Evolutionary conservation across 2,888 invertebrate species (phyloP).

Genomic region (Cephonodes hylas): DNA sequence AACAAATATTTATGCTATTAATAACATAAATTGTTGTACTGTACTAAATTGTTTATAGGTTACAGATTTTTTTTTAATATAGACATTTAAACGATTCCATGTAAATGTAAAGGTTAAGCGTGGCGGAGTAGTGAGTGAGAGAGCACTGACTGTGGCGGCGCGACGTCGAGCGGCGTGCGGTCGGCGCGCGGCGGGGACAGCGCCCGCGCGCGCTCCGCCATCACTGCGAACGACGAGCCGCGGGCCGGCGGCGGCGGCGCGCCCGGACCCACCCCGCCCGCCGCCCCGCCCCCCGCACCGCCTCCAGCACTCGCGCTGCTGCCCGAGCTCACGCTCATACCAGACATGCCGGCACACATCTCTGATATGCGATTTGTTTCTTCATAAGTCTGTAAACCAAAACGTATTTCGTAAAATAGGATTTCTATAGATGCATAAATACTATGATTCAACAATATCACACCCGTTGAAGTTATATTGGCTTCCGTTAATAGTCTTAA

Average conservation of each 20-base stretch:
- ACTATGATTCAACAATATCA: too few relatives aligned
- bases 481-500: too few relatives aligned
- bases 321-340: slow-evolving; percentile 28
- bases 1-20: background rate
- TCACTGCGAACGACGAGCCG: slow-evolving; percentile 92
- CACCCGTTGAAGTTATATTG: too few relatives aligned
- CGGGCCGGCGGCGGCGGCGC: slow-evolving; percentile 92
- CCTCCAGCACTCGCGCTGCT: slow-evolving; percentile 84
- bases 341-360: slow-evolving; percentile 30
- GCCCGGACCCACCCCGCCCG: slow-evolving; percentile 19
- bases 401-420: too few relatives aligned
- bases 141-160: slow-evolving; percentile 51
- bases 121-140: slow-evolving; percentile 32
- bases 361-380: slow-evolving; percentile 39
- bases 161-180: slow-evolving; percentile 33
- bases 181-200: slow-evolving; percentile 48
- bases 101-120: slow-evolving; percentile 83
- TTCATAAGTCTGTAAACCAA: slow-evolving; percentile 22
- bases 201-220: slow-evolving; percentile 83
- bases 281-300: slow-evolving; percentile 83
- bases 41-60: slow-evolving; percentile 14
- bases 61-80: too few relatives aligned
- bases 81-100: too few relatives aligned
- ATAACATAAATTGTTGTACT: slow-evolving; percentile 3
- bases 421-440: too few relatives aligned